phyloP scores from a whole-genome alignment of 2,888 invertebrate species.

The Aphelenchoides bicaudatus region DNA sequence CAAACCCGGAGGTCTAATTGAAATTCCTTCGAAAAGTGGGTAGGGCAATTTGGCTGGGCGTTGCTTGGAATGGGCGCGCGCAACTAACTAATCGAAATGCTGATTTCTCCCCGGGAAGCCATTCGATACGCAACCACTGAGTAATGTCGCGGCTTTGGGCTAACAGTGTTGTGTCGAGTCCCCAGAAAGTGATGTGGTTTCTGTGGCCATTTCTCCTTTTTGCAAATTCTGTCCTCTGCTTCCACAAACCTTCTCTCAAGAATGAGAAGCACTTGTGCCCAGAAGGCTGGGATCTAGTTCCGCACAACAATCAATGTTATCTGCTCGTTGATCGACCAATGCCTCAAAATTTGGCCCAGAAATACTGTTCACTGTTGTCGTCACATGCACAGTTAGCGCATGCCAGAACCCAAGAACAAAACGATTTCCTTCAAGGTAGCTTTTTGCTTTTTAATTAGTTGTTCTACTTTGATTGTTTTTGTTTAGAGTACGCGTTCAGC shows the following conservation, averaged over 20 bases:
- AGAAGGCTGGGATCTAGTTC: slow-evolving; percentile 25
- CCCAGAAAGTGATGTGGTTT: too few species aligned
- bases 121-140: too few species aligned
- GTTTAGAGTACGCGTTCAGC: slow-evolving; percentile 23
- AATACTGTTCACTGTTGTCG: slow-evolving; percentile 36
- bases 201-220: not conserved
- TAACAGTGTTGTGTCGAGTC: too few species aligned
- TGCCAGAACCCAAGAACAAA: slow-evolving; percentile 41
- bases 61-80: too few species aligned
- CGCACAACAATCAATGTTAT: slow-evolving; percentile 31
- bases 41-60: too few species aligned
- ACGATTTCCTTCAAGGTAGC: slow-evolving; percentile 37
- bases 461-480: slow-evolving; percentile 1
- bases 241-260: not conserved
- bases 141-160: too few species aligned
- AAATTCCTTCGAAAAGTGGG: too few species aligned
- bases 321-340: slow-evolving; percentile 35
- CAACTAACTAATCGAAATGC: too few species aligned
- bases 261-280: slow-evolving; percentile 12
- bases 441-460: not conserved
- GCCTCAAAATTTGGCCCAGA: slow-evolving; percentile 36
- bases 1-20: too few species aligned
- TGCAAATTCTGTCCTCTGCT: not conserved
- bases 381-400: slow-evolving; percentile 37
- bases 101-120: too few species aligned